Percentiles rank a stretch among this genome's conserved stretches.
phyloP scores from a whole-genome alignment of 2,888 invertebrate genomes.

The Heliconius ismenius region DNA sequence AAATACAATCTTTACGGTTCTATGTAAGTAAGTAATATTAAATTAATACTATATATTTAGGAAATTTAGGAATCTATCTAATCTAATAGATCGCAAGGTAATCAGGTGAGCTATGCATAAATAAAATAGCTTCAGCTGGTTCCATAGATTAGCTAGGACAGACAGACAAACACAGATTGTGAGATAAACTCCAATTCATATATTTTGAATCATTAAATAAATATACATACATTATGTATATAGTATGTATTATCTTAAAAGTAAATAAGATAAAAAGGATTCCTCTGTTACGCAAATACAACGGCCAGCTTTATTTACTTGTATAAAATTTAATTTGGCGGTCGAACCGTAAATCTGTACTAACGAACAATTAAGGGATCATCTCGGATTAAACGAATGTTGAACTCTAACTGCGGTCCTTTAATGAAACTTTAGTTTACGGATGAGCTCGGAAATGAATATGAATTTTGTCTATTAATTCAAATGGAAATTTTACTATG shows the following conservation, averaged over 20 bases:
- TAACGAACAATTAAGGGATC: slow-evolving; percentile 30
- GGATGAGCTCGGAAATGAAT: slow-evolving; percentile 10
- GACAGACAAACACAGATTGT: too few relatives aligned
- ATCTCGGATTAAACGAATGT: slow-evolving; percentile 28
- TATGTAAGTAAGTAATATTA: not conserved
- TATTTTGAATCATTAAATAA: too few relatives aligned
- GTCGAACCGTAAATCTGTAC: slow-evolving; percentile 30
- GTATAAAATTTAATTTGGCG: slow-evolving; percentile 25
- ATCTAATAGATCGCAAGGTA: too few relatives aligned
- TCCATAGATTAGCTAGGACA: too few relatives aligned
- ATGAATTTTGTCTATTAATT: slow-evolving; percentile 8
- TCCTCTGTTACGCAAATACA: not conserved
- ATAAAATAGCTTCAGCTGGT: too few relatives aligned
- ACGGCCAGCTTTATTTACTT: slow-evolving; percentile 27
- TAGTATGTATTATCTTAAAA: not conserved
- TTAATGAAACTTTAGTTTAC: slow-evolving; percentile 19
- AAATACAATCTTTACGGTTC: not conserved
- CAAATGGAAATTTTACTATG: not conserved
- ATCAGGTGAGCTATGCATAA: too few relatives aligned
- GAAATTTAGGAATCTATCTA: too few relatives aligned
- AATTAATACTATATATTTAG: too few relatives aligned
- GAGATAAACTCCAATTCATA: too few relatives aligned
- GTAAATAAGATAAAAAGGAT: slow-evolving; percentile 5
- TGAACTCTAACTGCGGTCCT: slow-evolving; percentile 28
- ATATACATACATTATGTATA: not conserved